phyloP scores from a whole-genome alignment of 1,140 invertebrate species.

The Cotesia glomerata region DNA sequence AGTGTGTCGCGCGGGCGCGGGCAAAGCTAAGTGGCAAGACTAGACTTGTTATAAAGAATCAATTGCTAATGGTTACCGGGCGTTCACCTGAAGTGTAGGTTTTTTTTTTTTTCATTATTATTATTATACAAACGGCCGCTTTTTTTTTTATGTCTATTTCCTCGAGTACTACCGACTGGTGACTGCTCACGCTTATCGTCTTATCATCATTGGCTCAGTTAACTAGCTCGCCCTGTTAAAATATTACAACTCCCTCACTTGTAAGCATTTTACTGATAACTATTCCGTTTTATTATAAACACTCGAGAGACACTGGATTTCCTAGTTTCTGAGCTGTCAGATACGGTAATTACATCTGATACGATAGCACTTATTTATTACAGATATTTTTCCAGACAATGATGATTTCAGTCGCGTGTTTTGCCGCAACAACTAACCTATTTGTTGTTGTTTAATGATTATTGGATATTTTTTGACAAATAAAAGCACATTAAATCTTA shows the following conservation, averaged over 20 bases:
- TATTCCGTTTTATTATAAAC: neutral
- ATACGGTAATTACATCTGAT: too few species aligned
- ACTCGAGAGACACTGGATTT: neutral
- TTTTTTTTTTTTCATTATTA: too few species aligned
- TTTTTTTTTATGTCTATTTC: neutral
- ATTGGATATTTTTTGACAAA: neutral
- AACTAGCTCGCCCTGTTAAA: neutral
- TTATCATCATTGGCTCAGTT: conserved; percentile 1
- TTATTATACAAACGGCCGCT: too few species aligned
- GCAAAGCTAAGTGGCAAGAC: too few species aligned
- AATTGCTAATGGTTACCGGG: too few species aligned
- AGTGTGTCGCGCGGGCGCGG: too few species aligned
- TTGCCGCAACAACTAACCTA: neutral
- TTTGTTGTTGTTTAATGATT: neutral
- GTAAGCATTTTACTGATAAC: neutral
- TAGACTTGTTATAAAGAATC: too few species aligned
- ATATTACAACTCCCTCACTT: conserved; percentile 2
- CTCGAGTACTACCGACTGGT: neutral
- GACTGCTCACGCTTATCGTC: neutral
- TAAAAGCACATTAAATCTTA: too few species aligned
- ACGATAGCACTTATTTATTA: too few species aligned
- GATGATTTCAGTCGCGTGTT: conserved; percentile 1
- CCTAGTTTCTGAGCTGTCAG: neutral
- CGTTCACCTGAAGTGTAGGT: too few species aligned
- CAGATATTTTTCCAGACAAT: conserved; percentile 20